Evolutionary conservation across 2,888 invertebrate genomes (phyloP).

Genomic region (Rhorus exstirpatorius): DNA sequence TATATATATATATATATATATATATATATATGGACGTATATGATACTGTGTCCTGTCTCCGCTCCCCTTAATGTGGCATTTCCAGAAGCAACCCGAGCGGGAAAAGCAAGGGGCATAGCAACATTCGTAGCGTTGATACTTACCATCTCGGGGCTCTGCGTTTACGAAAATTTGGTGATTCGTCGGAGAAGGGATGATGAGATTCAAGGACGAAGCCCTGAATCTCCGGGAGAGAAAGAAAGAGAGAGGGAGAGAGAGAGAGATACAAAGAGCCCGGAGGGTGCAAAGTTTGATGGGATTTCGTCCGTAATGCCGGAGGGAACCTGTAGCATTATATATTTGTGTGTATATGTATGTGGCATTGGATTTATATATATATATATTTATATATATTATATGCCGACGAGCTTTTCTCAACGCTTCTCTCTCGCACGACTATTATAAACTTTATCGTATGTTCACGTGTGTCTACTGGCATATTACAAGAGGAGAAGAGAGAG

Average conservation of each 20-base stretch:
- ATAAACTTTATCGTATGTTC: constrained; percentile 65
- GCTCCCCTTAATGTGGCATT: neutral
- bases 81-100: neutral
- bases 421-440: constrained; percentile 57
- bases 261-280: constrained; percentile 54
- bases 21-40: neutral
- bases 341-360: neutral
- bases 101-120: constrained; percentile 19
- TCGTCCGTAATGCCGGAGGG: constrained; percentile 66
- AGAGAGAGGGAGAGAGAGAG: constrained; percentile 13
- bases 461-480: constrained; percentile 8
- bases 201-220: constrained; percentile 28
- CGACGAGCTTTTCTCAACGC: constrained; percentile 27
- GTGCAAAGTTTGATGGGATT: constrained; percentile 73
- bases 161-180: constrained; percentile 70
- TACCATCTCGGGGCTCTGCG: constrained; percentile 47
- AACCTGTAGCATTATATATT: constrained; percentile 29
- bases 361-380: constrained; percentile 4
- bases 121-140: constrained; percentile 51
- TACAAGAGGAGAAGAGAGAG: neutral
- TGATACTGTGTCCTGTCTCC: too few species aligned
- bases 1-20: neutral
- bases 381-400: constrained; percentile 36
- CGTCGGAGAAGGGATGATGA: constrained; percentile 28
- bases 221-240: too few species aligned